A percentile compares a stretch with the other conserved stretches of the same genome.
phyloP scores from a whole-genome alignment of 2,797 vertebrate species.

The Heteromormyrus szaboi region DNA sequence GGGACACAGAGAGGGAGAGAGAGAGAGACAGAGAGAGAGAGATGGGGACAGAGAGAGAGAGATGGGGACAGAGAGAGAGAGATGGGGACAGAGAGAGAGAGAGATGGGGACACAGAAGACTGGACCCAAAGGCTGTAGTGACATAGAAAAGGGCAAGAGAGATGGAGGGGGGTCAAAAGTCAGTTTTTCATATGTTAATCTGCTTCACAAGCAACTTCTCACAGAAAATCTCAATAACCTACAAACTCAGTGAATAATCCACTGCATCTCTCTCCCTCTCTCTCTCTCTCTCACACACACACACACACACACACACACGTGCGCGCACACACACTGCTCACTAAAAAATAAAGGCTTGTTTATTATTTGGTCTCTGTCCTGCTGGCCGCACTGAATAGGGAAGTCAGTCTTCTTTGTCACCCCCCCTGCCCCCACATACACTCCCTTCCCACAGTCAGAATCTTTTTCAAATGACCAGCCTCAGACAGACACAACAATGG shows the following conservation, averaged over 20 bases:
- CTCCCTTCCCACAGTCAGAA: not conserved
- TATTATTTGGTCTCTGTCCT: constrained; percentile 1
- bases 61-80: no score
- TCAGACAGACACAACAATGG: constrained; percentile 51
- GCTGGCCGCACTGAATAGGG: constrained; percentile 3
- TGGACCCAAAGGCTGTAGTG: not conserved
- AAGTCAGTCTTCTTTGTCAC: constrained; percentile 12
- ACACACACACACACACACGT: not conserved
- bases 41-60: no score
- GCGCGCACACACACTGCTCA: not conserved
- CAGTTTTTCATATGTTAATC: not conserved
- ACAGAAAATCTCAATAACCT: not conserved
- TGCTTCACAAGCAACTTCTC: constrained; percentile 1
- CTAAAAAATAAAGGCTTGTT: constrained; percentile 8
- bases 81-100: not conserved
- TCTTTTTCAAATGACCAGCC: constrained; percentile 64
- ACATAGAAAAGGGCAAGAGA: constrained; percentile 1
- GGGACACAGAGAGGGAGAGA: no score
- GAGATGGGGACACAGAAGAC: constrained; percentile 7
- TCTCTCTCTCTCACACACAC: not conserved
- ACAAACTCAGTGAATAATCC: constrained; percentile 18
- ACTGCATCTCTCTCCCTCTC: not conserved
- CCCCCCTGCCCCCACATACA: not conserved
- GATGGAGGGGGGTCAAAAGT: not conserved
- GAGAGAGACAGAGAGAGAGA: no score